Evolutionary conservation across 2,888 invertebrate species (phyloP).

Genomic region (Herminia tarsipennalis): DNA sequence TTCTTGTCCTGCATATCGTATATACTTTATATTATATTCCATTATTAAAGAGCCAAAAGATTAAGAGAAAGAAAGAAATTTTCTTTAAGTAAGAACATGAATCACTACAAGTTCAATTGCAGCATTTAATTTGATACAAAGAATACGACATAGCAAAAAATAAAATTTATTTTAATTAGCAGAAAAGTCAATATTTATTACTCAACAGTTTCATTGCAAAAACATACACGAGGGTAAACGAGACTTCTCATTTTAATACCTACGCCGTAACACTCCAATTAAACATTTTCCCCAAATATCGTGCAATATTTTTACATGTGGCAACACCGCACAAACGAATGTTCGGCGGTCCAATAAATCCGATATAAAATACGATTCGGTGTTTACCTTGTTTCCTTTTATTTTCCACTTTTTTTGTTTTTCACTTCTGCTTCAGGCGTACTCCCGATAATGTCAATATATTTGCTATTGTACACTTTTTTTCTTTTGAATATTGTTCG

Average conservation of each 20-base stretch:
- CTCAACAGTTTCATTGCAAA: no score
- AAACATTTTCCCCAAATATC: slow-evolving; percentile 12
- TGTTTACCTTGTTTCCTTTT: slow-evolving; percentile 62
- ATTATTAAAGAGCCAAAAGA: no score
- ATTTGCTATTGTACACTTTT: slow-evolving; percentile 16
- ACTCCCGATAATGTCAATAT: slow-evolving; percentile 32
- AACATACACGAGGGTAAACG: no score
- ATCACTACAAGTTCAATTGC: no score
- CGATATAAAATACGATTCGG: slow-evolving; percentile 60
- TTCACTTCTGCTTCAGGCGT: slow-evolving; percentile 37
- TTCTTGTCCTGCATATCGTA: no score
- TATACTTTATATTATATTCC: no score
- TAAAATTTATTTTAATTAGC: no score
- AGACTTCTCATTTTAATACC: background rate
- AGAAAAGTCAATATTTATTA: no score
- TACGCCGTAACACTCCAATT: background rate
- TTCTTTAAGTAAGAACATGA: no score
- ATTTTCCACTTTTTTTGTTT: slow-evolving; percentile 50
- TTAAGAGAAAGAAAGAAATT: no score
- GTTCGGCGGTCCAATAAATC: slow-evolving; percentile 55
- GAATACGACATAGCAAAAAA: no score
- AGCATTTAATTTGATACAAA: no score
- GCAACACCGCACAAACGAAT: slow-evolving; percentile 41
- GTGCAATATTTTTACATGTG: slow-evolving; percentile 24
- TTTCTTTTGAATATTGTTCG: slow-evolving; percentile 1